Conservation (phyloP, 2,888 invertebrate species). For the Dynastes tityus region DNA sequence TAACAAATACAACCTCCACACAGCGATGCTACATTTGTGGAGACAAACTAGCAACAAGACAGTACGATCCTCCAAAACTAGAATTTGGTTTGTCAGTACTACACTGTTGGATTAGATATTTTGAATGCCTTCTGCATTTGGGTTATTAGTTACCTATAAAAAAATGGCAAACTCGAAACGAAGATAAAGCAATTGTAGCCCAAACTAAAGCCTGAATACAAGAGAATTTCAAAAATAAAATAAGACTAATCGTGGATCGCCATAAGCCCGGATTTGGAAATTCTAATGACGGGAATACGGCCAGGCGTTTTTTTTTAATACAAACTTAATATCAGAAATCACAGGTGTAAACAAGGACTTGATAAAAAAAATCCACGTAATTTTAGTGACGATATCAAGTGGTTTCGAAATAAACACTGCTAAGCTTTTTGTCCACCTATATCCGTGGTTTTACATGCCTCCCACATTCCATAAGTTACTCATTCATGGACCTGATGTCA, state of each 20-base stretch:
- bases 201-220: slow-evolving; percentile 52
- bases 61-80: too few species aligned
- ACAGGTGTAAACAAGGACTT: too few species aligned
- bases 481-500: slow-evolving; percentile 51
- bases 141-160: too few species aligned
- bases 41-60: too few species aligned
- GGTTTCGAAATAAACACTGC: slow-evolving; percentile 3
- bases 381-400: slow-evolving; percentile 41
- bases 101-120: too few species aligned
- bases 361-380: too few species aligned
- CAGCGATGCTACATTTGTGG: too few species aligned
- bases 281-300: slow-evolving; percentile 8
- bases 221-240: slow-evolving; percentile 52
- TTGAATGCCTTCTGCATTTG: slow-evolving; percentile 53
- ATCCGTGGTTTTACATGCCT: slow-evolving; percentile 50
- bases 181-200: slow-evolving; percentile 52
- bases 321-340: too few species aligned
- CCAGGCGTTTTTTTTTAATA: neutral
- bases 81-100: too few species aligned
- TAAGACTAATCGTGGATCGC: slow-evolving; percentile 51
- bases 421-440: slow-evolving; percentile 42
- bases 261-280: slow-evolving; percentile 53
- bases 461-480: slow-evolving; percentile 45
- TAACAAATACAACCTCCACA: too few species aligned
- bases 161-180: slow-evolving; percentile 56